These are phyloP conservation scores for Diadophis punctatus DNA, from an alignment of 2,113 vertebrate genomes.

Conservation along the genomic window DNA sequence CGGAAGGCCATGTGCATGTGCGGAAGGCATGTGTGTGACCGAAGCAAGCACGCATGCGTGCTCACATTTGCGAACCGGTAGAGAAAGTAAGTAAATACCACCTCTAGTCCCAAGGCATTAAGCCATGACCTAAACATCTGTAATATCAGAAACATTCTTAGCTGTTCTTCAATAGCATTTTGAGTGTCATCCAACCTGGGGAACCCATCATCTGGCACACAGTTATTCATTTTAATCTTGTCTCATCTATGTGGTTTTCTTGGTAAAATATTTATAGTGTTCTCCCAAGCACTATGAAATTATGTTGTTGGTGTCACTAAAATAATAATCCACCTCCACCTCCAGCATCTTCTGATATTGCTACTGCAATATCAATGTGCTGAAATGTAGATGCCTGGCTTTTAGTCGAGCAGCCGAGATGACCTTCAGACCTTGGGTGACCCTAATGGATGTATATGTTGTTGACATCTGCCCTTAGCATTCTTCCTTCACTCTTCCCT, in stretches of 20 bases:
- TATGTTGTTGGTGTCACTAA: neutral
- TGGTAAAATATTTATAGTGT: neutral
- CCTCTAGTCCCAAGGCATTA: neutral
- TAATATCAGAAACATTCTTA: neutral
- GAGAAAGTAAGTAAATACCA: too few species aligned
- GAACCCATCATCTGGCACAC: neutral
- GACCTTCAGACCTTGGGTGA: neutral
- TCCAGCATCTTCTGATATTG: neutral
- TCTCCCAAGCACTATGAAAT: neutral
- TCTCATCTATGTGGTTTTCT: neutral
- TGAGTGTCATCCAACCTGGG: neutral
- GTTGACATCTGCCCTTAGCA: neutral
- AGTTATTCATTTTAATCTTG: neutral
- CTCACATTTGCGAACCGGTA: too few species aligned
- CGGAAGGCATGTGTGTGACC: too few species aligned
- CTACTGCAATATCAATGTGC: neutral
- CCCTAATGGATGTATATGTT: neutral
- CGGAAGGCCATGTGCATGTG: too few species aligned
- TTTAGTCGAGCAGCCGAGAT: neutral
- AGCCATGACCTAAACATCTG: neutral
- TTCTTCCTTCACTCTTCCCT: neutral
- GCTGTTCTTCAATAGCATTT: neutral
- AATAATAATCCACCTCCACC: neutral
- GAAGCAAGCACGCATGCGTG: too few species aligned
- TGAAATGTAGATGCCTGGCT: neutral